These are phyloP conservation scores for Sphenodon punctatus DNA, from an alignment of 2,797 vertebrate genomes.

Conservation along the genomic window DNA sequence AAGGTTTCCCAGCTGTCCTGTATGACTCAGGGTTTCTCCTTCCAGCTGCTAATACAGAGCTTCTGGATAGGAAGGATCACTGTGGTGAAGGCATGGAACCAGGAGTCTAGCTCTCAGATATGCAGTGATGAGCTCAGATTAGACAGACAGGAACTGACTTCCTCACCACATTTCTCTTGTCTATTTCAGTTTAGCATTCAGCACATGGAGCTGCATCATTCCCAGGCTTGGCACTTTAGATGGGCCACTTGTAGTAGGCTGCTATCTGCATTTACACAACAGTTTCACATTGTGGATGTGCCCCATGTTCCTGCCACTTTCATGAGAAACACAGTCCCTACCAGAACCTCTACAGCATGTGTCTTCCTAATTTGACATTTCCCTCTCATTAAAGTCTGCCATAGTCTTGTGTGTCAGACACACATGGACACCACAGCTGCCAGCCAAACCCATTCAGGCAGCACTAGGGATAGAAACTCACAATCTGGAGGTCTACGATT, in stretches of 20 bases:
- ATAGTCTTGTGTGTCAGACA: not conserved
- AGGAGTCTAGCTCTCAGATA: not conserved
- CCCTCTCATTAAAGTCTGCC: not conserved
- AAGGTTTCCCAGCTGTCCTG: not conserved
- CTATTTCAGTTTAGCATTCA: fast-evolving
- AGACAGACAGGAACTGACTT: not conserved
- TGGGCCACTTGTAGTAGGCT: not conserved
- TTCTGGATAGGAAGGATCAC: not conserved
- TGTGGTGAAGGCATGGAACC: fast-evolving
- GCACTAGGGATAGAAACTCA: fast-evolving
- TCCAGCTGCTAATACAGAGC: fast-evolving
- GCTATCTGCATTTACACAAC: fast-evolving
- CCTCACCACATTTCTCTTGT: not conserved
- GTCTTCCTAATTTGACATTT: fast-evolving
- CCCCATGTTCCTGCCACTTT: fast-evolving
- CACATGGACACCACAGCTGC: fast-evolving
- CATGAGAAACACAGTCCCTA: fast-evolving
- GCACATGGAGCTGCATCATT: not conserved
- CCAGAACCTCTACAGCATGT: not conserved
- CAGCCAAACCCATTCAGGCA: fast-evolving
- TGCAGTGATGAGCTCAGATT: fast-evolving
- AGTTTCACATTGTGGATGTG: not conserved
- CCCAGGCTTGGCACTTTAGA: not conserved
- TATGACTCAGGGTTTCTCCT: not conserved
- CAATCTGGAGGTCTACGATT: not conserved